Percentiles rank a stretch among this genome's conserved stretches.
Evolutionary conservation across 2,888 invertebrate genomes (phyloP).

Genomic region (Arctia plantaginis): DNA sequence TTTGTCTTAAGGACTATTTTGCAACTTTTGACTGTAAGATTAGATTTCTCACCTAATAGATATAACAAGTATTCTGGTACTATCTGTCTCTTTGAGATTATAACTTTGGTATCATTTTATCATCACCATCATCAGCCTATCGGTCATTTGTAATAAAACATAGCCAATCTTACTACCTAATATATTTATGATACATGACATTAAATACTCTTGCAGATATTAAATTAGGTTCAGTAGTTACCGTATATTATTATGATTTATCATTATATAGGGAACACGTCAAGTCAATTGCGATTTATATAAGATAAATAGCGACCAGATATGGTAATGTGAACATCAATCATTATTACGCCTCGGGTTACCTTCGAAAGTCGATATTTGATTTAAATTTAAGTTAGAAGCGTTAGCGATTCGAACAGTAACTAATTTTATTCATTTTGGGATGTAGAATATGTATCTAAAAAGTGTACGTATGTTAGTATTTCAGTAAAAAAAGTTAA

Average conservation of each 20-base stretch:
- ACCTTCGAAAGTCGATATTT: constrained; percentile 51
- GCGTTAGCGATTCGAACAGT: constrained; percentile 20
- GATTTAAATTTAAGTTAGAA: constrained; percentile 19
- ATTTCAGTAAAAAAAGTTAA: no score
- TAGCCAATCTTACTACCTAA: background rate
- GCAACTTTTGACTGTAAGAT: no score
- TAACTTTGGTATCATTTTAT: no score
- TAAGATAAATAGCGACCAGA: constrained; percentile 68
- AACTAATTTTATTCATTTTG: background rate
- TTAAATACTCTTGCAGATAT: constrained; percentile 13
- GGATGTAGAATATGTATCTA: no score
- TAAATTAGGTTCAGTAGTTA: constrained; percentile 27
- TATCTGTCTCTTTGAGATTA: no score
- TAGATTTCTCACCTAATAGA: no score
- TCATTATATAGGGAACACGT: constrained; percentile 39
- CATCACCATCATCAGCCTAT: no score
- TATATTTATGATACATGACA: background rate
- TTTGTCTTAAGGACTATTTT: no score
- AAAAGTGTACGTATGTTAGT: no score
- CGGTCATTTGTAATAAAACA: no score
- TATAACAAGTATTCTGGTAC: no score
- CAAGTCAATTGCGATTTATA: constrained; percentile 65
- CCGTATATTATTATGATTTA: constrained; percentile 28
- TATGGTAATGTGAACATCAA: constrained; percentile 72
- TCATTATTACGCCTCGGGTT: constrained; percentile 66